Base-by-base conservation (phyloP, 2,113 vertebrate species). In the Hippocampus barbouri region DNA sequence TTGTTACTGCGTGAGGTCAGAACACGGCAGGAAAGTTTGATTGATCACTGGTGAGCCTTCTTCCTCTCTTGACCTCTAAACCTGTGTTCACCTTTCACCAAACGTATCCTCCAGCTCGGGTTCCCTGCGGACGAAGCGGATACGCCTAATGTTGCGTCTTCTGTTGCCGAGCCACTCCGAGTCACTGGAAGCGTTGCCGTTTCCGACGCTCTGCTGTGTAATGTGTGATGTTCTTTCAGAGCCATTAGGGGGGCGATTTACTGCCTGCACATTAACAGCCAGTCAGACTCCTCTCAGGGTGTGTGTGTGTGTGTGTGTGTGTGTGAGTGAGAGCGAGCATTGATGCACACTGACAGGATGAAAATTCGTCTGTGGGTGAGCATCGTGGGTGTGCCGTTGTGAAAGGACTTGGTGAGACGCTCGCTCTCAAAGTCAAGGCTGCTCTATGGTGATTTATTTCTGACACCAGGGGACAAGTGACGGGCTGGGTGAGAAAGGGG, bases 401-500 rank as follows among this genome's bases (percentile, higher is more conserved):
- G 15, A 30, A 34, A 81, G 82, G 84, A 88, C 81, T 88, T 79
- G 49, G 51, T n/a, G 25, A 34, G 47, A 41, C 41, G 49, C 53
- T 68, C 72, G 20, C 76, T 82, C 84, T 85, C 88, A 87, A 84
- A 89, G 85, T 89, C 87, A 89, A 88, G 88, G 91, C 89, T 91
- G 83, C 90, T 79, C 81, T 89, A 81, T 79, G 78, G 76, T 88
- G 78, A 91, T 91, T 90, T 92, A 91, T 91, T 88, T 83, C 86
- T 83, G 86, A 82, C 75, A 72, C 75, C 80, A 78, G 70, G 73
- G 77, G 84, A 81, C 45, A 61, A 74, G 79, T 64, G 81, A 63
- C 64, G 63, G 68, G 69, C 79, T 70, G 76, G 81, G 9, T 14
- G 11, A 14, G 12, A 45, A 38, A 38, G 34, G 34, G 34, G 34